Conservation (phyloP, 1,140 invertebrate species). For the Phymastichus coffea region DNA sequence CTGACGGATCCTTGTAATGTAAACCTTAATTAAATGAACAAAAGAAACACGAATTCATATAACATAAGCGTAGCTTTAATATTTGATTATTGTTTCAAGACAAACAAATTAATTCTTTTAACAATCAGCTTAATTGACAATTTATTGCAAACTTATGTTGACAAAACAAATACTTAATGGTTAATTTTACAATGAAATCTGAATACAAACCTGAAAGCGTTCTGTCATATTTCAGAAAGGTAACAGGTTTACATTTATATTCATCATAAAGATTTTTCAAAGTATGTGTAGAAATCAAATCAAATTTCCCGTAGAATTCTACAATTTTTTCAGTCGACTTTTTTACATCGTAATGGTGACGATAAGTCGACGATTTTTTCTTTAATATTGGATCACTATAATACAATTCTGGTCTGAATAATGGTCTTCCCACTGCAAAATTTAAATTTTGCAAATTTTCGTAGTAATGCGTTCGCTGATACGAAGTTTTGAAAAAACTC, state of each 20-base stretch:
- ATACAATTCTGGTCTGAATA: constrained; percentile 2
- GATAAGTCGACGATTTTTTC: constrained; percentile 12
- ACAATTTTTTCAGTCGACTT: not conserved
- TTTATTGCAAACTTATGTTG: no score
- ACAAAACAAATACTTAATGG: no score
- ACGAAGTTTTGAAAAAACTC: not conserved
- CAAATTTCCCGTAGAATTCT: not conserved
- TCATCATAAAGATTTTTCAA: constrained; percentile 14
- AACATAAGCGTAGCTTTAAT: no score
- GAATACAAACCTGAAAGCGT: constrained; percentile 19
- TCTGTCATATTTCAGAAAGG: not conserved
- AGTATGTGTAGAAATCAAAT: not conserved
- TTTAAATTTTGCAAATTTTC: not conserved
- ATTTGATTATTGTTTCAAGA: no score
- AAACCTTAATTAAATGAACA: constrained; percentile 1
- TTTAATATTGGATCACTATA: constrained; percentile 11
- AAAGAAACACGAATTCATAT: no score
- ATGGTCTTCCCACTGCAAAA: not conserved
- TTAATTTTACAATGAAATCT: no score
- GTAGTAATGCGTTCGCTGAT: not conserved
- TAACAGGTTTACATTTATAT: not conserved
- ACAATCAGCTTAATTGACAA: no score
- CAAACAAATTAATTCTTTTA: no score
- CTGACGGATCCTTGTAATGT: not conserved
- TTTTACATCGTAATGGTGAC: not conserved